Base-by-base conservation (phyloP, 2,113 vertebrate genomes). In the Melanotaenia duboulayi region DNA sequence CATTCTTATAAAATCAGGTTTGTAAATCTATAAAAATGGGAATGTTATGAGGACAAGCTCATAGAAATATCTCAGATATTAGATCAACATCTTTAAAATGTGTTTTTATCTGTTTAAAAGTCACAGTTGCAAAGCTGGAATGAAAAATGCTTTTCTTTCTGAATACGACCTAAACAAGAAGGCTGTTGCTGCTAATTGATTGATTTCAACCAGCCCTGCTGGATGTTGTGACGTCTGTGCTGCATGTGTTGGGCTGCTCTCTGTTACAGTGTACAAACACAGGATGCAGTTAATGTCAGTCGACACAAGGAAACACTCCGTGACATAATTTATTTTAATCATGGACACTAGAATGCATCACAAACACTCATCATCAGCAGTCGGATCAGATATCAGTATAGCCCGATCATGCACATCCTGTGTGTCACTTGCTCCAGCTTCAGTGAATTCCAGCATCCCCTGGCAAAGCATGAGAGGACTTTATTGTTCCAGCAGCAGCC, bases 251-350 rank as follows among this genome's bases (percentile, higher is more conserved):
- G 16, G 24, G 0, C 2, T 19, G 23, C 23, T 60, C 58, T 32
- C 24, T 13, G 60, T 49, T 25, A 48, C 13, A 63, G 42, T 48
- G 7, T 24, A 48, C 42, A 46, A 62, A 49, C 4, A 9, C 3
- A 4, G 16, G 14, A 28, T 35, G n/a, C n/a, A 6, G 39, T 55
- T 56, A 10, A 11, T 20, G 25, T 35, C 39, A 39, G 57, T 17
- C 9, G 2, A 14, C 35, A n/a, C 40, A 3, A 11, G 4, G 22
- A 37, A 7, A 14, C 32, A 13, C 23, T 12, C 22, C 20, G 17
- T 64, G 22, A 59, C 40, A 64, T 60, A 8, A 65, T 52, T 60
- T 16, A 65, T 80, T 54, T 37, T 49, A 49, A 65, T 70, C 16
- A 4, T 3, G 14, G 48, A 55, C 0, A 39, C 52, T 28, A 52